Evolutionary conservation across 2,113 vertebrate genomes (phyloP), one percentile per base, ranked within the genome.

Genomic region (Setophaga petechia): DNA sequence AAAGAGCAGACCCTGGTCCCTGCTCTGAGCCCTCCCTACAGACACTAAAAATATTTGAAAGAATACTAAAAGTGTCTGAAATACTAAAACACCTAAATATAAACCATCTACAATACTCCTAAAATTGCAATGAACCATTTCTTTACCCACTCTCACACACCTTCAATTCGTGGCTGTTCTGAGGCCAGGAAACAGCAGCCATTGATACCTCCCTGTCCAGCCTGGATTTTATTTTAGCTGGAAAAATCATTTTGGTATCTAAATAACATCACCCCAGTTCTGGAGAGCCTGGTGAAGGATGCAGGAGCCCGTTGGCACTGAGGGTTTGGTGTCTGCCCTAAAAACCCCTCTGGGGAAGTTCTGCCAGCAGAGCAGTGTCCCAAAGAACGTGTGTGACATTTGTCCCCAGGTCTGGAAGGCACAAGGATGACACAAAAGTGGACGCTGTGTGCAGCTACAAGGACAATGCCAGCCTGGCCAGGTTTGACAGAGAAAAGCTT

Each of bases 361-460:
- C 58, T 37, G 13, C 25, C 30, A 80, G 54, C 35, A n/a, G 31
- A 62, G 30, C 55, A 46, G 21, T 2, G 11, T 61, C 74, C 66
- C 90, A 39, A 72, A 81, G n/a, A 27, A 33, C 0, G 0, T 5
- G 5, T 22, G 20, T 84, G 57, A 65, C 21, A 5, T 61, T 89
- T 73, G 20, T 9, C 10, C 72, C n/a, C 35, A 97, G 96, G 84
- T 71, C 94, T 78, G 84, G 82, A 21, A 79, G 37, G 61, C 2
- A 4, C 33, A 43, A 31, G 21, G 41, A 65, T 21, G 7, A 66
- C 63, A 96, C 95, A 7, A 75, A 31, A 1, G 12, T 95, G 44
- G 89, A 97, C 0, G 55, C 83, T 2, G 33, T 93, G 46, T 98
- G 97, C 92, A 95, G 72, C 89, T 98, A 97, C 84, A 62, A 37